Base-by-base conservation (phyloP, 1,140 invertebrate genomes). In the Meloidogyne floridensis region DNA sequence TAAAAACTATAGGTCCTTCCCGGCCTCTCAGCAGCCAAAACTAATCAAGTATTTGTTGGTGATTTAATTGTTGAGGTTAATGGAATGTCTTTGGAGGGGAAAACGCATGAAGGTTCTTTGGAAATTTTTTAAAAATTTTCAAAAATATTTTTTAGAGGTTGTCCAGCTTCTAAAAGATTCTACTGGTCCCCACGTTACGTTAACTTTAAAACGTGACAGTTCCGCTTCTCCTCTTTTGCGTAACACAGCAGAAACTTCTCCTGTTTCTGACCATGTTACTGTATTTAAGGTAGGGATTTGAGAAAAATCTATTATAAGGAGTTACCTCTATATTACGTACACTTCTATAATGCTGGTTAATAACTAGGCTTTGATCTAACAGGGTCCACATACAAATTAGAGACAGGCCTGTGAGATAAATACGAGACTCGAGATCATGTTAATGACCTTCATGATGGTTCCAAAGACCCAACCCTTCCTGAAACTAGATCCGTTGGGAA, bases 41-140 rank as follows among this genome's bases (percentile, higher is more conserved):
- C 95, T 47, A 95, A 95, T 3, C 94, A 97, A 91, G 91, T 98
- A 53, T 96, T 96, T 91, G 95, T 98, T 42, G 96, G 96, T 42
- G 96, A 98, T 92, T 95, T 95, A 81, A 96, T 98, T 84, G 94
- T 97, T 94, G 96, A 94, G 94, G 95, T 95, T 13, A 97, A 97
- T 91, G 95, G 94, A 6, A 93, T 95, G 89, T 94, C 94, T 87
- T 95, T 97, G 85, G 95, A 95, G 43, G 94, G 93, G 47, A 94
- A 94, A 87, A 94, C 94, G 81, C 96, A 98, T 90, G 96, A 97
- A 90, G 77, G 77, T 70, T 4, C 4, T 18, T 15, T 2, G 42
- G 11, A 56, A 56, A 13, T 54, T 13, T 13, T 3, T 51, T 32
- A 53, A 4, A n/a, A n/a, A n/a, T n/a, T 32, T 32, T 54, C 5